Evolutionary conservation across 2,113 vertebrate genomes (phyloP).

Genomic region (Pungitius pungitius): DNA sequence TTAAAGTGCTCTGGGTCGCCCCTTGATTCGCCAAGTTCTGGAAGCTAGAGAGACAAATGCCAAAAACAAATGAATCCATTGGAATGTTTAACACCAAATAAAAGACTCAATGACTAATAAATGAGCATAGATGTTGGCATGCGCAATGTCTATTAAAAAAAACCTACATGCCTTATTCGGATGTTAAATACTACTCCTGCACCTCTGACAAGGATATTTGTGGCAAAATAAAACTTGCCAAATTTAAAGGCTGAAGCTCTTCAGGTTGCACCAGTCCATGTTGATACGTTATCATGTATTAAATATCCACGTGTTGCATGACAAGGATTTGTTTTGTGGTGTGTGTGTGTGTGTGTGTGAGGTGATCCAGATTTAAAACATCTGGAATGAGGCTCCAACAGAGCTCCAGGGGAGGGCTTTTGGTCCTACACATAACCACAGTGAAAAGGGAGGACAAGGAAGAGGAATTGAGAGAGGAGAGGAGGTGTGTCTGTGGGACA

Average conservation of each 20-base stretch:
- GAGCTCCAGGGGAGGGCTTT: not conserved
- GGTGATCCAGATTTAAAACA: not conserved
- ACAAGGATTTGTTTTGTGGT: not conserved
- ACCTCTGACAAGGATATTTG: not conserved
- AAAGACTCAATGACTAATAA: constrained; percentile 24
- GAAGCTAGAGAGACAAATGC: constrained; percentile 18
- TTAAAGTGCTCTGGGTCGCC: not conserved
- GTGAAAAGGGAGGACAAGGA: not conserved
- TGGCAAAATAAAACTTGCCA: not conserved
- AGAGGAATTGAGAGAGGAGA: not conserved
- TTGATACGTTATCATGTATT: not conserved
- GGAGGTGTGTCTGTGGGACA: too few relatives aligned
- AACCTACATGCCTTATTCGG: too few relatives aligned
- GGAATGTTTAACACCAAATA: constrained; percentile 22
- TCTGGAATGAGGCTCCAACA: not conserved
- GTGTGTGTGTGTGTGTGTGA: too few relatives aligned
- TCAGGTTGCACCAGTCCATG: not conserved
- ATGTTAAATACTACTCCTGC: not conserved
- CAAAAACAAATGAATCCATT: constrained; percentile 7
- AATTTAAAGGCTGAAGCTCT: not conserved
- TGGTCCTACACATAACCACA: not conserved
- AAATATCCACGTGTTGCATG: not conserved
- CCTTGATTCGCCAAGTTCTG: constrained; percentile 23
- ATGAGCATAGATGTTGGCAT: constrained; percentile 19
- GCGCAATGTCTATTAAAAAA: too few relatives aligned